Evolutionary conservation across 2,113 vertebrate genomes (phyloP).

Genomic region (Oncorhynchus masou): DNA sequence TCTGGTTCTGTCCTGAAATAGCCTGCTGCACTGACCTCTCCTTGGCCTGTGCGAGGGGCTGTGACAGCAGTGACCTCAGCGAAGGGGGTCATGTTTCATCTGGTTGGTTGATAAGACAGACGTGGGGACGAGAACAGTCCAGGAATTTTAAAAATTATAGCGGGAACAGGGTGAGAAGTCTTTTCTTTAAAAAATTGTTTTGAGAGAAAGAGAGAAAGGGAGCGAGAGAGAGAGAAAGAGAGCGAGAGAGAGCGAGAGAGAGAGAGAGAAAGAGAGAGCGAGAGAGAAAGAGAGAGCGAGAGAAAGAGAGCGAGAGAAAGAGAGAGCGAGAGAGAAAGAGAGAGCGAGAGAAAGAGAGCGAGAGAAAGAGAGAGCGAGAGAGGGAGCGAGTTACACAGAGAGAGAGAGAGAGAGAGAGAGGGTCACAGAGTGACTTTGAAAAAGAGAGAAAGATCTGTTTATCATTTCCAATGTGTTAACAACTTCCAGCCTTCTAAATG

Average conservation of each 20-base stretch:
- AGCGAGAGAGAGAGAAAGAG: not conserved
- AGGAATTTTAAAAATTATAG: too few relatives aligned
- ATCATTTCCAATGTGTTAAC: conserved; percentile 45
- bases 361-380: not conserved
- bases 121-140: not conserved
- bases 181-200: too few relatives aligned
- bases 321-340: not conserved
- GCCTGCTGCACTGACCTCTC: not conserved
- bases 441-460: conserved; percentile 21
- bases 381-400: not conserved
- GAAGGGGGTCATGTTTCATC: not conserved
- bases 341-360: accelerated
- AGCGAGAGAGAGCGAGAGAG: not conserved
- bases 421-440: accelerated
- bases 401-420: not conserved
- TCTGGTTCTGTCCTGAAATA: not conserved
- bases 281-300: not conserved
- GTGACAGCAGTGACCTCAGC: not conserved
- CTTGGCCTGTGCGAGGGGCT: not conserved
- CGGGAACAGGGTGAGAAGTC: not conserved
- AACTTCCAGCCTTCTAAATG: conserved; percentile 37
- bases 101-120: not conserved
- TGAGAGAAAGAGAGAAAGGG: not conserved
- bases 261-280: not conserved
- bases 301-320: not conserved